Percentiles rank a stretch among this genome's conserved stretches.
These are phyloP conservation scores for Rhabdomys pumilio DNA, from an alignment of 2,797 vertebrate species.

Conservation along the genomic window DNA sequence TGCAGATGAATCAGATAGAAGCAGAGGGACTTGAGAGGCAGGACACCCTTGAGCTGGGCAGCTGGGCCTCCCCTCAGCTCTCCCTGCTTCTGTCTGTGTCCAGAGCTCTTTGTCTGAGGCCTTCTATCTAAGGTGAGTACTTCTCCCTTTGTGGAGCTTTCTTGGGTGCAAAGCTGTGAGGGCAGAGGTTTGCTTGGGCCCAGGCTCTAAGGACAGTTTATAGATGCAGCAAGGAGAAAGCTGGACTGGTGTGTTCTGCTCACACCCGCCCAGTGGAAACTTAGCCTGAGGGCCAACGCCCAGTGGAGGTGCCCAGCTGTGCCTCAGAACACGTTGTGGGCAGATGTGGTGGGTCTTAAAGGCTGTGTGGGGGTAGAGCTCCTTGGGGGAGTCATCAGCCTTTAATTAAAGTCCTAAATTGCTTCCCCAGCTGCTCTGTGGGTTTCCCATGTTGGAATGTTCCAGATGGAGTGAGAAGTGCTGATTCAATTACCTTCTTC, in stretches of 20 bases:
- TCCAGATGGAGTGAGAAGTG: constrained; percentile 83
- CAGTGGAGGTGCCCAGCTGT: constrained; percentile 51
- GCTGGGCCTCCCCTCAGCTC: not conserved
- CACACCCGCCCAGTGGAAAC: constrained; percentile 23
- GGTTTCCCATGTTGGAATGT: constrained; percentile 87
- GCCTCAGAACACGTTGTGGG: constrained; percentile 53
- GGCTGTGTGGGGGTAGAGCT: constrained; percentile 78
- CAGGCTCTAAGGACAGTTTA: constrained; percentile 57
- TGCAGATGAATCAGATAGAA: not conserved
- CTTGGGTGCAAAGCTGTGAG: constrained; percentile 68
- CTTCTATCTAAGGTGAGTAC: not conserved
- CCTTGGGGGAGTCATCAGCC: constrained; percentile 82
- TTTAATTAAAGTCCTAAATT: constrained; percentile 88
- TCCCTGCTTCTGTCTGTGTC: not conserved
- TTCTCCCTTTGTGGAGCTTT: not conserved
- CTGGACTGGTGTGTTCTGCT: not conserved
- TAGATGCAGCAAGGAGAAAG: constrained; percentile 71
- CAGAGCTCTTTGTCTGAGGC: not conserved
- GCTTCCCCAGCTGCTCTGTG: constrained; percentile 86
- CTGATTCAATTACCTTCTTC: constrained; percentile 80
- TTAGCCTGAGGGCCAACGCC: constrained; percentile 12
- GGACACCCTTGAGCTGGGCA: not conserved
- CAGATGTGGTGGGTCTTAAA: constrained; percentile 81
- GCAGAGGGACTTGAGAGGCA: no score
- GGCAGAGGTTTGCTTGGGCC: constrained; percentile 69